Conservation (phyloP, 2,113 vertebrate species). For the Numenius arquata region DNA sequence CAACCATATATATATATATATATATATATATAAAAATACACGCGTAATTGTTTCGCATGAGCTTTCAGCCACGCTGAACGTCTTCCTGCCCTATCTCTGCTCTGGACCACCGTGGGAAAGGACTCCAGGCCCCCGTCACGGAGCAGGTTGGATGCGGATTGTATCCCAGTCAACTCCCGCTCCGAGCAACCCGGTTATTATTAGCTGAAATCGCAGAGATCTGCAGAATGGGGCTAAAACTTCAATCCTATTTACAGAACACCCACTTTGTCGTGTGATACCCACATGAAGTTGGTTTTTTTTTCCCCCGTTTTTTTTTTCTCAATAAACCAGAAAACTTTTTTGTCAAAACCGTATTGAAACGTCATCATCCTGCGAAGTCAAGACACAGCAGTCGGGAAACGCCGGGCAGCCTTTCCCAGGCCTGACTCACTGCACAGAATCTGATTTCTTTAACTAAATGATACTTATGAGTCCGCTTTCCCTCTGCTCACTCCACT, state of each 20-base stretch:
- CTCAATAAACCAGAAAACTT: background rate
- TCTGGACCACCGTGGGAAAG: background rate
- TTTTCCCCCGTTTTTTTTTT: background rate
- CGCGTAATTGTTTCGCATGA: background rate
- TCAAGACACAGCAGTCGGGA: background rate
- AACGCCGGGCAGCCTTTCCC: too few relatives aligned
- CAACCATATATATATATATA: too few relatives aligned
- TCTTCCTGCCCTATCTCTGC: background rate
- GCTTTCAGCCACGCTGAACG: background rate
- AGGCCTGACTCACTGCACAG: too few relatives aligned
- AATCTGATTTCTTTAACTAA: too few relatives aligned
- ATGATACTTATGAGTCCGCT: too few relatives aligned
- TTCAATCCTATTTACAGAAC: background rate
- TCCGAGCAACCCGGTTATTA: background rate
- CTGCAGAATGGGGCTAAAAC: background rate
- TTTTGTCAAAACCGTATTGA: background rate
- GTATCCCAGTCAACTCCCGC: too few relatives aligned
- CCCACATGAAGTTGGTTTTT: background rate
- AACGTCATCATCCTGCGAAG: background rate
- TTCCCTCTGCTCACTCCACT: background rate
- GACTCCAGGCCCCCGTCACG: fast-evolving
- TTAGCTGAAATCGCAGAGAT: background rate
- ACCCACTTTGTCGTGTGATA: background rate
- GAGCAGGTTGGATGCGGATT: fast-evolving
- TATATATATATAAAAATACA: too few relatives aligned